These are phyloP conservation scores for Drosophila lacicola DNA, from an alignment of 2,888 invertebrate genomes.

Conservation along the genomic window DNA sequence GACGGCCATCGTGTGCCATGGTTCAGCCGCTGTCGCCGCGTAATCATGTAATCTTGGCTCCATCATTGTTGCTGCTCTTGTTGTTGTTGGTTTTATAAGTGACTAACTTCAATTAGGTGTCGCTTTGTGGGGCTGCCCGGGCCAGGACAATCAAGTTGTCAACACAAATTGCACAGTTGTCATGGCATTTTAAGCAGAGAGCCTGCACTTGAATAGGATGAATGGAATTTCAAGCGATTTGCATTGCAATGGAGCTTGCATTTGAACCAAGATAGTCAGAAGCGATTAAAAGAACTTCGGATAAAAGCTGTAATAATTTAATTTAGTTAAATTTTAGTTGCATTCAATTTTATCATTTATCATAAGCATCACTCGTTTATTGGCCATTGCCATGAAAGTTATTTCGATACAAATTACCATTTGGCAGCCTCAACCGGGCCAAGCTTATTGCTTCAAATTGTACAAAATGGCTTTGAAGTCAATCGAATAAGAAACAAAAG, in stretches of 20 bases:
- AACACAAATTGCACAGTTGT: constrained; percentile 57
- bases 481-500: too few species aligned
- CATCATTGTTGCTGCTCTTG: constrained; percentile 25
- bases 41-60: constrained; percentile 71
- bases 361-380: too few species aligned
- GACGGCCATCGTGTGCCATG: constrained; percentile 23
- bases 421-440: too few species aligned
- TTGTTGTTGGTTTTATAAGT: constrained; percentile 57
- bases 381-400: too few species aligned
- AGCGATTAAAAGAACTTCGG: too few species aligned
- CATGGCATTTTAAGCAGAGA: constrained; percentile 38
- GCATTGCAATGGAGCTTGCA: constrained; percentile 3
- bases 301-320: too few species aligned
- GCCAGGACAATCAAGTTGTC: constrained; percentile 55
- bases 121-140: constrained; percentile 24
- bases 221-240: constrained; percentile 9
- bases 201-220: constrained; percentile 6
- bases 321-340: too few species aligned
- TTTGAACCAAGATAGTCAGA: constrained; percentile 5
- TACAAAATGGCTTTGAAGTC: too few species aligned
- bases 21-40: constrained; percentile 19
- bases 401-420: too few species aligned
- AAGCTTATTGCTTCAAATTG: too few species aligned
- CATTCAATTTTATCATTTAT: too few species aligned
- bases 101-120: constrained; percentile 65